These are phyloP conservation scores for Apis laboriosa DNA, from an alignment of 1,140 invertebrate genomes.

Conservation along the genomic window DNA sequence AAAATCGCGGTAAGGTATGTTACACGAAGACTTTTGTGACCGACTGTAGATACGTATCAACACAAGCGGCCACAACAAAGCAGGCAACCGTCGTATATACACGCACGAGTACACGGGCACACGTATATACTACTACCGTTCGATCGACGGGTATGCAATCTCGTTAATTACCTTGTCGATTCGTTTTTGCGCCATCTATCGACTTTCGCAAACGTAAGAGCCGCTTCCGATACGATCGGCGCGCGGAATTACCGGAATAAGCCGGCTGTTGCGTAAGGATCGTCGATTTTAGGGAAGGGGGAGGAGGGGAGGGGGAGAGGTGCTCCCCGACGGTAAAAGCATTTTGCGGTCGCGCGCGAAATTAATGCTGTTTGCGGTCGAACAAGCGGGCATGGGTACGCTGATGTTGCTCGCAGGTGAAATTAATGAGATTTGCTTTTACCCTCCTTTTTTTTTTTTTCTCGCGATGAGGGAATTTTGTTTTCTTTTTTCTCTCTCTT, in stretches of 20 bases:
- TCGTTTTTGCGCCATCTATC: conserved; percentile 53
- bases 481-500: not conserved
- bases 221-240: conserved; percentile 15
- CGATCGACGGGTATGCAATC: conserved; percentile 44
- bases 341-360: conserved; percentile 20
- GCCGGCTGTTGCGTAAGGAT: conserved; percentile 14
- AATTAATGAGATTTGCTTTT: conserved; percentile 2
- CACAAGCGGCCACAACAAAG: not conserved
- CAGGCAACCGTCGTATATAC: not conserved
- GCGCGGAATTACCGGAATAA: conserved; percentile 4
- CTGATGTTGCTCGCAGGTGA: not conserved
- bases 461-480: not conserved
- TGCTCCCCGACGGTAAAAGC: conserved; percentile 2
- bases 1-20: no score
- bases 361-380: conserved; percentile 26
- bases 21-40: not conserved
- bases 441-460: not conserved
- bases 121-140: not conserved
- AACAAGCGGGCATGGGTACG: not conserved
- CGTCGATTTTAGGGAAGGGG: conserved; percentile 1
- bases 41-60: not conserved
- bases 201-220: conserved; percentile 14
- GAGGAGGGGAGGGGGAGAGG: no score
- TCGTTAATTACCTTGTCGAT: conserved; percentile 71
- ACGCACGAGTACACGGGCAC: not conserved